A percentile compares a stretch with the other conserved stretches of the same genome.
Evolutionary conservation across 2,797 vertebrate species (phyloP).

Genomic region (Neosilurus mollespiculum): DNA sequence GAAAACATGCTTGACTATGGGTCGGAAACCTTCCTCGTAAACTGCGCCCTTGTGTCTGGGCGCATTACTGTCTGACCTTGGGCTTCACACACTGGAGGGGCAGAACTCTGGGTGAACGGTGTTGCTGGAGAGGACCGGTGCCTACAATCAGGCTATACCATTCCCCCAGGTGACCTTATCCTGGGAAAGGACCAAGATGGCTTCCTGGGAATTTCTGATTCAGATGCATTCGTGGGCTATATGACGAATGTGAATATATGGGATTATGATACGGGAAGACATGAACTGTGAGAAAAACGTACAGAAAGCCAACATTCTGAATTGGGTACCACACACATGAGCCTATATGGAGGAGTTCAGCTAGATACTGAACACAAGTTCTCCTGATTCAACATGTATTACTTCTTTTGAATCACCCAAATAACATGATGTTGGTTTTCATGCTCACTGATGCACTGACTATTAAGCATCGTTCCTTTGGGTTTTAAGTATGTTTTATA

Average conservation of each 20-base stretch:
- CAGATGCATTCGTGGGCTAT: conserved; percentile 71
- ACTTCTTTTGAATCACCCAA: neutral
- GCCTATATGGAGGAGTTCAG: conserved; percentile 75
- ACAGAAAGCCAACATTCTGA: conserved; percentile 73
- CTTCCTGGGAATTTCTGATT: conserved; percentile 75
- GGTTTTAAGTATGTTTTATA: neutral
- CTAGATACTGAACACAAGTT: conserved; percentile 77
- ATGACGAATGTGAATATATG: conserved; percentile 79
- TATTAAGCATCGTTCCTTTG: neutral
- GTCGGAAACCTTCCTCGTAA: conserved; percentile 74
- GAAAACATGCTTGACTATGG: too few relatives aligned
- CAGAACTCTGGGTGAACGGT: conserved; percentile 77
- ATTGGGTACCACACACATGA: conserved; percentile 77
- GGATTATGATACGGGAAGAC: conserved; percentile 73
- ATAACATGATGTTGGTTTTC: neutral
- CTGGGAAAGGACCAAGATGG: conserved; percentile 79
- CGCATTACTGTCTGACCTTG: conserved; percentile 80
- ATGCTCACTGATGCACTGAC: neutral
- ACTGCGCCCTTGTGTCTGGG: conserved; percentile 67
- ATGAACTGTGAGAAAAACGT: conserved; percentile 67
- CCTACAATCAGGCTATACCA: conserved; percentile 65
- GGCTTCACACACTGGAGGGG: conserved; percentile 70
- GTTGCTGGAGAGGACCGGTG: conserved; percentile 67
- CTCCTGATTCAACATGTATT: conserved; percentile 54
- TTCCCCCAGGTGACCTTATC: conserved; percentile 64